Evolutionary conservation across 2,797 vertebrate genomes (phyloP), one percentile per base, ranked within the genome.

Genomic region (Erethizon dorsatum): DNA sequence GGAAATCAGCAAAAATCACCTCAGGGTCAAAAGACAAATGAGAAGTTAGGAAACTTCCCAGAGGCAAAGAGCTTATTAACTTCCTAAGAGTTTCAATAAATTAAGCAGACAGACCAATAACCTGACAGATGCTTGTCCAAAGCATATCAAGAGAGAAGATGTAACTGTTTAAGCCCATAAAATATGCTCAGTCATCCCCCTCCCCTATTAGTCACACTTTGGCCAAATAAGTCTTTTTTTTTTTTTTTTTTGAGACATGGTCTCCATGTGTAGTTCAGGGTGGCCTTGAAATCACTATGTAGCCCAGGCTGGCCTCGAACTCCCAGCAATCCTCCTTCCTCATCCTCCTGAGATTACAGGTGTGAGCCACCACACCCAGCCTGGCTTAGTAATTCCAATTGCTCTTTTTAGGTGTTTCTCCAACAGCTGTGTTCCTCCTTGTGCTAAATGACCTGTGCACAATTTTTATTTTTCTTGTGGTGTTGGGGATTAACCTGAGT

Each of bases 51-150:
- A 75, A 83, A 67, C 47, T 89, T 79, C 88, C 33, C 69, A 80
- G 89, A 80, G 75, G 63, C 33, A 79, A 95, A 94, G 57, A 26
- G 41, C 41, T 57, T 65, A 83, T 82, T 88, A 59, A 75, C 26
- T 77, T 83, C 10, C 50, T 24, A 69, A 86, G 54, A 83, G 63
- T 24, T n/a, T 54, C 10, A 37, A 3, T 67, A 31, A 84, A n/a
- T 31, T 17, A 91, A 24, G 11, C 85, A 71, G 28, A 65, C 57
- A 57, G 59, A 57, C 57, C 17, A 59, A 22, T n/a, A 12, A 57
- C 22, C 57, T 82, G 50, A 96, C 24, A 52, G 37, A 26, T 10
- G 71, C 8, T 31, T 50, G 24, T 28, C 56, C n/a, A 83, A 75
- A 95, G 61, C 22, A 77, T n/a, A 20, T 24, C 13, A 75, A 75